phyloP scores from a whole-genome alignment of 2,113 vertebrate genomes.

The Mustela lutreola region DNA sequence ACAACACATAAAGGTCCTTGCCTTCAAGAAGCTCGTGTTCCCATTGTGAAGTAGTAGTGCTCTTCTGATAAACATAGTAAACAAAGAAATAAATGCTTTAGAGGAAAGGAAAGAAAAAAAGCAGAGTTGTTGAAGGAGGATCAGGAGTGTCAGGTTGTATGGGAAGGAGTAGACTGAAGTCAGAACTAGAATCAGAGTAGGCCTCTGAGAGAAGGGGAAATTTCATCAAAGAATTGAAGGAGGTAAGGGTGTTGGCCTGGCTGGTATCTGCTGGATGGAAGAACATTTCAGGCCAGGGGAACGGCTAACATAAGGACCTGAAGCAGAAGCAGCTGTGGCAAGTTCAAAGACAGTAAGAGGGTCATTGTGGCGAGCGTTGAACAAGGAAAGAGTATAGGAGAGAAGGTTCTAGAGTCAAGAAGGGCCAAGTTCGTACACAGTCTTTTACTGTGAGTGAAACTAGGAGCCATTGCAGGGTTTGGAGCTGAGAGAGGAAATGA shows the following conservation, averaged over 20 bases:
- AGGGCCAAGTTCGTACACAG: not conserved
- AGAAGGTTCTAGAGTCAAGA: not conserved
- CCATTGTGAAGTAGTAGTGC: not conserved
- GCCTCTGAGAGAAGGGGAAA: not conserved
- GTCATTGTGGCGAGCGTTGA: not conserved
- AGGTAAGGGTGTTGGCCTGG: not conserved
- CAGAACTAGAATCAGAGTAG: not conserved
- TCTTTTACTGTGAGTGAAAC: not conserved
- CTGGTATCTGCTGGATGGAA: not conserved
- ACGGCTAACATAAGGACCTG: not conserved
- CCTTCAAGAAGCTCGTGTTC: not conserved
- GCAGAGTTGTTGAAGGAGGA: not conserved
- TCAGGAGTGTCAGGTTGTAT: not conserved
- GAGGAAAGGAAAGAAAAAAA: not conserved
- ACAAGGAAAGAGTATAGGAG: not conserved
- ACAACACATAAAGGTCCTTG: not conserved
- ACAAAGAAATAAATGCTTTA: not conserved
- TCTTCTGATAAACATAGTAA: not conserved
- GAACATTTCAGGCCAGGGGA: not conserved
- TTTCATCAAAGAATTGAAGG: not conserved
- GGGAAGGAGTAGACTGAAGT: not conserved
- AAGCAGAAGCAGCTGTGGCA: not conserved
- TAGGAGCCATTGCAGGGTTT: not conserved
- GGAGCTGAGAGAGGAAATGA: not conserved
- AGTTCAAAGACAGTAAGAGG: not conserved